Evolutionary conservation across 2,113 vertebrate genomes (phyloP).

Genomic region (Melanotaenia duboulayi): DNA sequence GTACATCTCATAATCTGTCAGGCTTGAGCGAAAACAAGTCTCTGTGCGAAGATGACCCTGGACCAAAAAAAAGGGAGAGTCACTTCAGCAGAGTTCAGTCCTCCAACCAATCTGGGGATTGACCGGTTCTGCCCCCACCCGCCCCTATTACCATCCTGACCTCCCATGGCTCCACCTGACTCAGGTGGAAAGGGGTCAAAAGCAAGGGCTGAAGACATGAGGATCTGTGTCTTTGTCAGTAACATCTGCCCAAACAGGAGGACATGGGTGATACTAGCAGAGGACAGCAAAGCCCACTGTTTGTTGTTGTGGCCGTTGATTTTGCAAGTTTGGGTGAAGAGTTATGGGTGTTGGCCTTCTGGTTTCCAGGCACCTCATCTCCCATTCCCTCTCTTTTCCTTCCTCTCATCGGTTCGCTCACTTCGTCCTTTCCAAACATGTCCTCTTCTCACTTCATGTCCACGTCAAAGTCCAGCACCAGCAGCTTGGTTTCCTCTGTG

Average conservation of each 20-base stretch:
- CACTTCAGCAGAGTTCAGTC: conserved; percentile 78
- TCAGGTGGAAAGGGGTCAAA: conserved; percentile 32
- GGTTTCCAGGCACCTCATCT: conserved; percentile 44
- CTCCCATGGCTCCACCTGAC: conserved; percentile 24
- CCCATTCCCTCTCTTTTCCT: conserved; percentile 28
- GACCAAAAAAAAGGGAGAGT: conserved; percentile 78
- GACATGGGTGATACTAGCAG: conserved; percentile 45
- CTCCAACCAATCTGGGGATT: conserved; percentile 76
- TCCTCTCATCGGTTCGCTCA: conserved; percentile 27
- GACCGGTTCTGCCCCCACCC: conserved; percentile 19
- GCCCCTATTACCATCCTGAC: conserved; percentile 57
- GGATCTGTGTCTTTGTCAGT: conserved; percentile 62
- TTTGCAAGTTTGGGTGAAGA: conserved; percentile 48
- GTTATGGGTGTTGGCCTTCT: conserved; percentile 48
- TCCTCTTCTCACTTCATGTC: conserved; percentile 93
- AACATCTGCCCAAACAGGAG: conserved; percentile 51
- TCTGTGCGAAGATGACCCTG: conserved; percentile 88
- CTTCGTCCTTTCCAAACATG: conserved; percentile 69
- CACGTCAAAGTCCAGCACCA: conserved; percentile 99
- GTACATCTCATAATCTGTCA: conserved; percentile 86
- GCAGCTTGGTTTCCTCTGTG: conserved; percentile 99
- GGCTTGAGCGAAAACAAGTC: conserved; percentile 88
- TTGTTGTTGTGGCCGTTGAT: conserved; percentile 38
- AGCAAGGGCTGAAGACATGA: conserved; percentile 43
- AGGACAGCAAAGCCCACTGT: conserved; percentile 56